phyloP scores from a whole-genome alignment of 1,140 invertebrate genomes.

The Cherax destructor region DNA sequence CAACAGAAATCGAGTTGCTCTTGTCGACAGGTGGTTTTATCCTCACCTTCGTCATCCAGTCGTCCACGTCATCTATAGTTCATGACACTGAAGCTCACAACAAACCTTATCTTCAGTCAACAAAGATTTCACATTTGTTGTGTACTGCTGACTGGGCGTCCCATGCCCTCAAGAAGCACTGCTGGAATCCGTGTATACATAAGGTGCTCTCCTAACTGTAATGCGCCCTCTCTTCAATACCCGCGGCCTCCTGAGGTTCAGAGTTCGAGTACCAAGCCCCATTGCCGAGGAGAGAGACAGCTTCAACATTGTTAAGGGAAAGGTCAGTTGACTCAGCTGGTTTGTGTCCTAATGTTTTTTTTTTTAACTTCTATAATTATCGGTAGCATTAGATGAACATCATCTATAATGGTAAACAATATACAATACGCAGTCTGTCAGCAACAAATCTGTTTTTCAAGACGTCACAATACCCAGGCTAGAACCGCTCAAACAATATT shows the following conservation, averaged over 20 bases:
- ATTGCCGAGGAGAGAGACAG: slow-evolving; percentile 36
- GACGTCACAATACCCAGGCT: too few relatives aligned
- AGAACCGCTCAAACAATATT: too few relatives aligned
- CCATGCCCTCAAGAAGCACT: not conserved
- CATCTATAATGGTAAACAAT: too few relatives aligned
- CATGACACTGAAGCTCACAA: not conserved
- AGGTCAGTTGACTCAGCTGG: slow-evolving; percentile 6
- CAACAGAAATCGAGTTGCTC: not conserved
- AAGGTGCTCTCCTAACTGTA: not conserved
- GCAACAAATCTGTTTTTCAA: too few relatives aligned
- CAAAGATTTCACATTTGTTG: not conserved
- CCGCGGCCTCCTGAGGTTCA: slow-evolving; percentile 37
- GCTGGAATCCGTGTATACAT: not conserved
- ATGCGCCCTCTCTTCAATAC: slow-evolving; percentile 41
- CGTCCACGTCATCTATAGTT: not conserved
- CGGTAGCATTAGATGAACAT: too few relatives aligned
- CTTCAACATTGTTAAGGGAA: not conserved
- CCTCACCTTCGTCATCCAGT: not conserved
- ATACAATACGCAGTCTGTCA: too few relatives aligned
- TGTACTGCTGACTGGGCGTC: not conserved
- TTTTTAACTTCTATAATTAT: too few relatives aligned
- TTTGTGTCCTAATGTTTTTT: too few relatives aligned
- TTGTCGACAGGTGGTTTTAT: not conserved
- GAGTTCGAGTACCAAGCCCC: slow-evolving; percentile 43
- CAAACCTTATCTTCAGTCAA: not conserved